phyloP scores from a whole-genome alignment of 2,797 vertebrate species.

The Etheostoma perlongum region DNA sequence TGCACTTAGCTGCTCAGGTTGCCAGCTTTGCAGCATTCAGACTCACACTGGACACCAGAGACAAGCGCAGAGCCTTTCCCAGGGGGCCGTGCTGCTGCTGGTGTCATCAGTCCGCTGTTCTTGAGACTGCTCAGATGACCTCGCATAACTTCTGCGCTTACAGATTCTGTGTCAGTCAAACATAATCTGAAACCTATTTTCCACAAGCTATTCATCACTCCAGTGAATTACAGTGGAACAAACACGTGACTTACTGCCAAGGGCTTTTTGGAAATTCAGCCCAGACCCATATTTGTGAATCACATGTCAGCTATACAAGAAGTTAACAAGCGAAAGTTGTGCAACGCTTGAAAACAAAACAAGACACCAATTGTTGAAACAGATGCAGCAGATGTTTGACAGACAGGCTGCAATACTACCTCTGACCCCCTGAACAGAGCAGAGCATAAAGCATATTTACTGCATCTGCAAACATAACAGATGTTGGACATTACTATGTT shows the following conservation, averaged over 20 bases:
- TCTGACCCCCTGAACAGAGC: neutral
- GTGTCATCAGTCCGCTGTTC: constrained; percentile 2
- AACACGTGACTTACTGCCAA: constrained; percentile 29
- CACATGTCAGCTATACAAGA: constrained; percentile 24
- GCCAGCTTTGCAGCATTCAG: constrained; percentile 8
- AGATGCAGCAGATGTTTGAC: constrained; percentile 16
- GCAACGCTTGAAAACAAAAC: constrained; percentile 19
- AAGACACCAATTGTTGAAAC: neutral
- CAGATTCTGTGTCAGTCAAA: constrained; percentile 22
- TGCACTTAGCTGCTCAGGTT: constrained; percentile 11
- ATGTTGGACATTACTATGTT: neutral
- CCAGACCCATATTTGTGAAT: constrained; percentile 35
- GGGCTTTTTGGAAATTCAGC: constrained; percentile 35
- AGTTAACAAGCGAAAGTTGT: constrained; percentile 38
- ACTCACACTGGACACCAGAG: constrained; percentile 38
- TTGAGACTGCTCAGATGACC: constrained; percentile 29
- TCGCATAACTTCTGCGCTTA: constrained; percentile 3
- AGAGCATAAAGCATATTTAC: neutral
- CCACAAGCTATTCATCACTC: constrained; percentile 16
- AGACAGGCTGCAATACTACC: neutral
- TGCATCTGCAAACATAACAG: constrained; percentile 4
- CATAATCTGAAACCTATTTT: constrained; percentile 42
- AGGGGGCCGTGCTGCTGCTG: constrained; percentile 22
- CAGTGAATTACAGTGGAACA: constrained; percentile 35
- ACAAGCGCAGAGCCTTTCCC: constrained; percentile 5